Evolutionary conservation across 2,113 vertebrate species (phyloP).

Genomic region (Corydoras maculifer): DNA sequence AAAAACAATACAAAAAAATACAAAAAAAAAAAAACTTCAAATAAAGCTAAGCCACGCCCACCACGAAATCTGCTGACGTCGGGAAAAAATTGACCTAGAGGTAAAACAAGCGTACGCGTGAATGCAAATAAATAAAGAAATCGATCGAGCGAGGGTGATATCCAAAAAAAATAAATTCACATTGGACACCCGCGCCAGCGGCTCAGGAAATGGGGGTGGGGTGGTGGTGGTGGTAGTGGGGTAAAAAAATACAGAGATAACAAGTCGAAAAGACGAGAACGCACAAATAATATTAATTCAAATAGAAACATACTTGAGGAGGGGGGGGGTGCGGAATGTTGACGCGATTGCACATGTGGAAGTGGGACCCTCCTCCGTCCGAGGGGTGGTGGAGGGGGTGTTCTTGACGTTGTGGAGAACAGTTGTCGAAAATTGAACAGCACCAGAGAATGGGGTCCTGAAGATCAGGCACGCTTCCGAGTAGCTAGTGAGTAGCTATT

Average conservation of each 20-base stretch:
- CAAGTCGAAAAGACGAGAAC: slow-evolving; percentile 56
- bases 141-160: background rate
- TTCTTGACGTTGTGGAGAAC: slow-evolving; percentile 56
- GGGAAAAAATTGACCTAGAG: background rate
- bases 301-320: slow-evolving; percentile 67
- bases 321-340: slow-evolving; percentile 92
- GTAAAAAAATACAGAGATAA: background rate
- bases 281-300: slow-evolving; percentile 55
- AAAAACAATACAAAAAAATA: background rate
- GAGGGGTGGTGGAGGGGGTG: slow-evolving; percentile 67
- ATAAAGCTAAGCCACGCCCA: background rate
- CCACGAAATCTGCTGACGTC: background rate
- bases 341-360: slow-evolving; percentile 96
- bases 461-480: slow-evolving; percentile 90
- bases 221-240: no score
- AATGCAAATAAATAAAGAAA: background rate
- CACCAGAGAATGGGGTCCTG: slow-evolving; percentile 89
- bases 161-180: slow-evolving; percentile 74
- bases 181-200: slow-evolving; percentile 90
- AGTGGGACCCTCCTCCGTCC: slow-evolving; percentile 63
- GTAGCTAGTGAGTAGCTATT: slow-evolving; percentile 44
- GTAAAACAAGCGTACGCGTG: slow-evolving; percentile 57
- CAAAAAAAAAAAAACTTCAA: background rate
- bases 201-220: slow-evolving; percentile 57
- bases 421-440: slow-evolving; percentile 87